Evolutionary conservation across 2,888 invertebrate genomes (phyloP).

Genomic region (Patella pellucida): DNA sequence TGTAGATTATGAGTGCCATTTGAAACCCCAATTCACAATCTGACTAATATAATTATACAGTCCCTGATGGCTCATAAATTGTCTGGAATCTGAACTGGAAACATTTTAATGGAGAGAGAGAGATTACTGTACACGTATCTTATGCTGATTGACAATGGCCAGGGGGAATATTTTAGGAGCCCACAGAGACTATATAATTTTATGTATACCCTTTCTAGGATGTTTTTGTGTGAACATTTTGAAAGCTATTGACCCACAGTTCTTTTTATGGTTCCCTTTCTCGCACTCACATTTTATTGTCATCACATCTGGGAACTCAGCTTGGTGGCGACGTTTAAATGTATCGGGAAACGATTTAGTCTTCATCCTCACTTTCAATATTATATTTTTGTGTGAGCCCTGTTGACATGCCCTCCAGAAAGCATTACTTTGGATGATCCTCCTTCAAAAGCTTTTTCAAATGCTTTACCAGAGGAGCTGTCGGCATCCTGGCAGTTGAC

Average conservation of each 20-base stretch:
- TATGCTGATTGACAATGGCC: too few species aligned
- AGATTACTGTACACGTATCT: too few species aligned
- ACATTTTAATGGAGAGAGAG: too few species aligned
- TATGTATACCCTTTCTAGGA: too few species aligned
- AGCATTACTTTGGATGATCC: background rate
- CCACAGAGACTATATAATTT: too few species aligned
- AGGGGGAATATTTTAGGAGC: too few species aligned
- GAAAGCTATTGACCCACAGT: background rate
- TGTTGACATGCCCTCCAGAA: background rate
- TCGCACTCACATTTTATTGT: background rate
- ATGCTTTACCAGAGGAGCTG: background rate
- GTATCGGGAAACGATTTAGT: background rate
- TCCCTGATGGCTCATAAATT: too few species aligned
- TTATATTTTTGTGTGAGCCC: background rate
- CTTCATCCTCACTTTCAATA: constrained; percentile 7
- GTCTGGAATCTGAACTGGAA: too few species aligned
- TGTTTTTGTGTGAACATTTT: too few species aligned
- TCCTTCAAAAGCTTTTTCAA: background rate
- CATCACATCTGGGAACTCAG: background rate
- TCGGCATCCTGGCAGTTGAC: background rate
- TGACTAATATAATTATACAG: too few species aligned
- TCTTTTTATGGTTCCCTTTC: constrained; percentile 6
- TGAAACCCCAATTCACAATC: too few species aligned
- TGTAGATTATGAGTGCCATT: too few species aligned
- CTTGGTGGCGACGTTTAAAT: background rate